A percentile compares a stretch with the other conserved stretches of the same genome.
These are phyloP conservation scores for Otolemur garnettii DNA, from an alignment of 2,113 vertebrate species.

Conservation along the genomic window DNA sequence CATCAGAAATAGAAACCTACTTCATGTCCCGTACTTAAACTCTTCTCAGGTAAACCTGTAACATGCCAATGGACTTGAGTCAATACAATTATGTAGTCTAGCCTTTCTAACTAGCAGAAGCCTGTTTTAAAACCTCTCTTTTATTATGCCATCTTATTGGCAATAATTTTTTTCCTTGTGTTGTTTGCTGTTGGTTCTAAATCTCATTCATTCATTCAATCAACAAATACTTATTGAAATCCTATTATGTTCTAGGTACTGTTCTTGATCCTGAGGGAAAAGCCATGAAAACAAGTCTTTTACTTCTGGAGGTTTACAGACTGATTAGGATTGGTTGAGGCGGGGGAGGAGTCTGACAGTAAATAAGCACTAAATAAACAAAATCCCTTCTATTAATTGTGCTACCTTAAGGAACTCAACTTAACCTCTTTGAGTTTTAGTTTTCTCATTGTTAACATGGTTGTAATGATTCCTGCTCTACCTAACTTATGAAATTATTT, in stretches of 20 bases:
- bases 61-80: constrained; percentile 69
- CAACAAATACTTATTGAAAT: background rate
- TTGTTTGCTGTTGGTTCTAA: constrained; percentile 25
- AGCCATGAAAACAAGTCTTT: constrained; percentile 23
- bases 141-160: constrained; percentile 5
- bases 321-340: background rate
- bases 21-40: constrained; percentile 61
- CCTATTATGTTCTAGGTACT: background rate
- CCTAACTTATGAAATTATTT: constrained; percentile 47
- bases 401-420: background rate
- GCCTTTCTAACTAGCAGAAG: constrained; percentile 59
- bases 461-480: background rate
- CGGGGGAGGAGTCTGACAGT: background rate
- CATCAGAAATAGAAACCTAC: constrained; percentile 68
- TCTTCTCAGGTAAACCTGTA: constrained; percentile 68
- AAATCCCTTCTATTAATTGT: background rate
- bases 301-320: background rate
- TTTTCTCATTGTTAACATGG: constrained; percentile 35
- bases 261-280: background rate
- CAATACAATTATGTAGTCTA: constrained; percentile 60
- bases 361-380: constrained; percentile 38
- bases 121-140: constrained; percentile 55
- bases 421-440: constrained; percentile 35
- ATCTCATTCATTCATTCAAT: constrained; percentile 1
- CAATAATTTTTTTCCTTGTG: background rate